These are phyloP conservation scores for Ecdyonurus torrentis DNA, from an alignment of 2,888 invertebrate genomes.

Conservation along the genomic window DNA sequence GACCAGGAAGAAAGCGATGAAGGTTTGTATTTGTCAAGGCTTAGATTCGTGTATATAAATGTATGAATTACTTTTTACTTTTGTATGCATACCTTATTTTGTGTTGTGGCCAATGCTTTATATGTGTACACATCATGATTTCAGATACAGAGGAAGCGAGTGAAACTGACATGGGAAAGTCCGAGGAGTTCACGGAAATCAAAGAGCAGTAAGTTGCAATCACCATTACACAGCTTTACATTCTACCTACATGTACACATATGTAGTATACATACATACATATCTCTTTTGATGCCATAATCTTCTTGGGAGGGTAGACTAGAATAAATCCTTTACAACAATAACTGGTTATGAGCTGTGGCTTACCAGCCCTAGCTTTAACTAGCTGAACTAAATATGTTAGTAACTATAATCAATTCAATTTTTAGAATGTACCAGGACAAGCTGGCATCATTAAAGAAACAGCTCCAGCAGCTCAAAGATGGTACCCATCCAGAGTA, in stretches of 20 bases:
- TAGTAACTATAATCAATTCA: not conserved
- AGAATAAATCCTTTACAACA: no score
- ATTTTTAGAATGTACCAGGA: constrained; percentile 66
- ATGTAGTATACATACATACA: no score
- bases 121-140: no score
- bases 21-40: constrained; percentile 26
- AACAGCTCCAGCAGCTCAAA: constrained; percentile 74
- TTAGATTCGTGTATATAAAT: not conserved
- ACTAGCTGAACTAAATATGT: no score
- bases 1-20: constrained; percentile 40
- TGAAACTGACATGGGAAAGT: constrained; percentile 78
- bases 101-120: no score
- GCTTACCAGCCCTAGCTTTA: no score
- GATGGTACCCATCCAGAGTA: constrained; percentile 79
- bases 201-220: constrained; percentile 80
- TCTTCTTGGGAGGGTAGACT: no score
- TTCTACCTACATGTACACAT: no score
- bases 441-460: constrained; percentile 72
- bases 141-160: constrained; percentile 91
- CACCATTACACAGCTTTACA: not conserved
- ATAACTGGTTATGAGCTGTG: no score
- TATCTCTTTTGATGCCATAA: no score
- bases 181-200: constrained; percentile 65
- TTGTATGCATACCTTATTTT: no score
- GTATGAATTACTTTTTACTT: no score